Percentiles rank a stretch among this genome's conserved stretches.
These are phyloP conservation scores for Epinotia demarniana DNA, from an alignment of 2,888 invertebrate genomes.

Conservation along the genomic window DNA sequence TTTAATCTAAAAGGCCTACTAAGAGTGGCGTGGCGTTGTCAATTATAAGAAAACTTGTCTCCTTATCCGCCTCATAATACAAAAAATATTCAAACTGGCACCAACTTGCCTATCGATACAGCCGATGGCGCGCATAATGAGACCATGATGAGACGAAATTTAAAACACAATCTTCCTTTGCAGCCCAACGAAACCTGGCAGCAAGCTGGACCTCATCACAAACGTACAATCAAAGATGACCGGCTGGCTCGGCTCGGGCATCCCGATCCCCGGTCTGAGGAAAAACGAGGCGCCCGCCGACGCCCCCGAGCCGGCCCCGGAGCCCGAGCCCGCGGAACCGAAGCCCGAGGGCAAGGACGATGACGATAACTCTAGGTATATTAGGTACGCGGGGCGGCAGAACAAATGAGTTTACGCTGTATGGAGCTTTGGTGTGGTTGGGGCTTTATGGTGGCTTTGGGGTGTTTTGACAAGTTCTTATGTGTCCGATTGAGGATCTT, in stretches of 20 bases:
- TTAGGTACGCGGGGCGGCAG: conserved; percentile 87
- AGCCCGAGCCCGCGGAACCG: conserved; percentile 73
- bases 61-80: no score
- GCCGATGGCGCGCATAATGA: no score
- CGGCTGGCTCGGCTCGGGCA: conserved; percentile 93
- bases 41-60: no score
- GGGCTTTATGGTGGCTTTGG: conserved; percentile 8
- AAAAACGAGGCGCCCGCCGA: conserved; percentile 85
- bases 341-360: conserved; percentile 87
- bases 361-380: conserved; percentile 95
- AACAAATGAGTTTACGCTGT: conserved; percentile 77
- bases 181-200: conserved; percentile 89
- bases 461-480: not conserved
- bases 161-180: conserved; percentile 8
- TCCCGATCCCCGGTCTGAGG: conserved; percentile 90
- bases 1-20: no score
- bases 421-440: conserved; percentile 47
- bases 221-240: conserved; percentile 94
- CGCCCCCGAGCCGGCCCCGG: conserved; percentile 72
- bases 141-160: not conserved
- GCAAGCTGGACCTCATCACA: conserved; percentile 92
- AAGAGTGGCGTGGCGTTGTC: no score
- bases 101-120: no score
- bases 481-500: not conserved
- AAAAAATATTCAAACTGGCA: no score